phyloP scores from a whole-genome alignment of 1,140 invertebrate genomes.

The Eriocheir sinensis region DNA sequence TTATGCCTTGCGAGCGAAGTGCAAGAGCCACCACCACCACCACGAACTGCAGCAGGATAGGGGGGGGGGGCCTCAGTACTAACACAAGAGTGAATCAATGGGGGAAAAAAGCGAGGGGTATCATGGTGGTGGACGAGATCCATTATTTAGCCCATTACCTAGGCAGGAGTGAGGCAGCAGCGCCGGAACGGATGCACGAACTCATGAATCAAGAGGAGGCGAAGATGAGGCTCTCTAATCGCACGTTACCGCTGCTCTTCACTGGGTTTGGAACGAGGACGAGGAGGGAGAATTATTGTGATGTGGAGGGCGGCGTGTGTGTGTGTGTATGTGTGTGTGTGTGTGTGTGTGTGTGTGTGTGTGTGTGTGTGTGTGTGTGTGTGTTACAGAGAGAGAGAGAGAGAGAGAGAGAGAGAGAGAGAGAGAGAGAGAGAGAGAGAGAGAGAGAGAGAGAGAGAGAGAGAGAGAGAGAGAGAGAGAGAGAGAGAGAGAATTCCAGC shows the following conservation, averaged over 20 bases:
- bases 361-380: not conserved
- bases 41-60: too few relatives aligned
- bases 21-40: too few relatives aligned
- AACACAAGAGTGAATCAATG: not conserved
- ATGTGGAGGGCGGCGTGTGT: too few relatives aligned
- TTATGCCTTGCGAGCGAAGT: too few relatives aligned
- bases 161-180: not conserved
- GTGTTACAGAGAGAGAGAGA: not conserved
- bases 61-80: too few relatives aligned
- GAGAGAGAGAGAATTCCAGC: not conserved
- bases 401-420: not conserved
- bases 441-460: constrained; percentile 39
- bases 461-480: constrained; percentile 18
- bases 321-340: constrained; percentile 5
- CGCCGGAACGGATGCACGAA: not conserved
- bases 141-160: not conserved
- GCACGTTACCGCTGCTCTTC: too few relatives aligned
- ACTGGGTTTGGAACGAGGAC: too few relatives aligned
- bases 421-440: not conserved
- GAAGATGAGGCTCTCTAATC: too few relatives aligned
- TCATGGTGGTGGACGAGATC: not conserved
- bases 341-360: constrained; percentile 38
- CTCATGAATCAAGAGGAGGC: not conserved
- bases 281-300: too few relatives aligned
- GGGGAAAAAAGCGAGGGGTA: not conserved